These are phyloP conservation scores for Lanistes nyassanus DNA, from an alignment of 1,140 invertebrate species.

Conservation along the genomic window DNA sequence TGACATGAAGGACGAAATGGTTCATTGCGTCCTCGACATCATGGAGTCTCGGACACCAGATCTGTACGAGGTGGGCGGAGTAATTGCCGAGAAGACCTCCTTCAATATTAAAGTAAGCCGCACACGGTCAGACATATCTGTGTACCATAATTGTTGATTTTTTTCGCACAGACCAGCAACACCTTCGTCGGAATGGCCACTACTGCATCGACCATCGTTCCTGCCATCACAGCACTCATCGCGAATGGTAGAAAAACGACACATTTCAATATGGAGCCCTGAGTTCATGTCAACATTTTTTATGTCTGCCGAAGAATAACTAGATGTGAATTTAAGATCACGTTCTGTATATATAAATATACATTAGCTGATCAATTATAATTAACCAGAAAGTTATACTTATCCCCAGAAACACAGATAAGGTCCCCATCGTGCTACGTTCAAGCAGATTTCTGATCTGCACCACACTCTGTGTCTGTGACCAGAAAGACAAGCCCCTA, in stretches of 20 bases:
- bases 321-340: background rate
- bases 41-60: background rate
- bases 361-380: background rate
- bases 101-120: slow-evolving; percentile 3
- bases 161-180: background rate
- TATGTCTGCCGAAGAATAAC: background rate
- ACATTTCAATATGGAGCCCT: too few species aligned
- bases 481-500: slow-evolving; percentile 21
- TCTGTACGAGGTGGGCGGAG: background rate
- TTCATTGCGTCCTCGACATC: background rate
- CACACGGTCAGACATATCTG: background rate
- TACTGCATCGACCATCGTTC: background rate
- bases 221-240: background rate
- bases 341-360: too few species aligned
- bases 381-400: background rate
- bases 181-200: background rate
- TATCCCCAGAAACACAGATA: background rate
- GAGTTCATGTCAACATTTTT: background rate
- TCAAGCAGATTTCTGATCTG: too few species aligned
- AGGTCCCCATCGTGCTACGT: background rate
- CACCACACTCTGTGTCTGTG: background rate
- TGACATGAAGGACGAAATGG: background rate
- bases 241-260: too few species aligned
- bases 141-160: background rate
- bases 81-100: background rate